A percentile compares a stretch with the other conserved stretches of the same genome.
phyloP scores from a whole-genome alignment of 2,888 invertebrate genomes.

The Mythimna albipuncta region DNA sequence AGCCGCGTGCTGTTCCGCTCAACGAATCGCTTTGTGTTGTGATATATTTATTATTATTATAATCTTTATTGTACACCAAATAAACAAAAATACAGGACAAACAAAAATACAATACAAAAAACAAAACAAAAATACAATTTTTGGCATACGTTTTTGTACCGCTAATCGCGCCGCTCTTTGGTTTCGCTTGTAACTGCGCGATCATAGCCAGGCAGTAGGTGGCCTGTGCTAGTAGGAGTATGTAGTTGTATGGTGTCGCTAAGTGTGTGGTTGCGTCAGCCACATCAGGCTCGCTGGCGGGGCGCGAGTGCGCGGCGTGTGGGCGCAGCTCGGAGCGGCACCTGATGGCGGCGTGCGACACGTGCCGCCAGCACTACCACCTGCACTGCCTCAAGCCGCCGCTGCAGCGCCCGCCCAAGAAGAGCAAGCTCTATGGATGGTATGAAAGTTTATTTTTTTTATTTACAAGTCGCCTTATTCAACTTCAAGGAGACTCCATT shows the following conservation, averaged over 20 bases:
- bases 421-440: constrained; percentile 98
- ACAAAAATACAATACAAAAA: too few species aligned
- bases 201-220: not conserved
- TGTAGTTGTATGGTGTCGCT: constrained; percentile 7
- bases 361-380: constrained; percentile 98
- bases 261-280: constrained; percentile 59
- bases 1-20: too few species aligned
- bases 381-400: constrained; percentile 98
- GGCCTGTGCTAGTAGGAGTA: not conserved
- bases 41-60: too few species aligned
- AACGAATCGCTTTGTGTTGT: too few species aligned
- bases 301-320: constrained; percentile 96
- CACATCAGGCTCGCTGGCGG: constrained; percentile 73
- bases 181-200: too few species aligned
- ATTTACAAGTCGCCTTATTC: not conserved
- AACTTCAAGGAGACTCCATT: too few species aligned
- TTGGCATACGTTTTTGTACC: too few species aligned
- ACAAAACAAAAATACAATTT: too few species aligned
- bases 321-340: constrained; percentile 97
- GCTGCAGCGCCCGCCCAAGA: constrained; percentile 97
- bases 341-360: constrained; percentile 98
- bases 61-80: too few species aligned
- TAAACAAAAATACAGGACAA: too few species aligned
- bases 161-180: too few species aligned
- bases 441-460: constrained; percentile 64